phyloP scores from a whole-genome alignment of 2,888 invertebrate genomes.

The Lasiommata megera region DNA sequence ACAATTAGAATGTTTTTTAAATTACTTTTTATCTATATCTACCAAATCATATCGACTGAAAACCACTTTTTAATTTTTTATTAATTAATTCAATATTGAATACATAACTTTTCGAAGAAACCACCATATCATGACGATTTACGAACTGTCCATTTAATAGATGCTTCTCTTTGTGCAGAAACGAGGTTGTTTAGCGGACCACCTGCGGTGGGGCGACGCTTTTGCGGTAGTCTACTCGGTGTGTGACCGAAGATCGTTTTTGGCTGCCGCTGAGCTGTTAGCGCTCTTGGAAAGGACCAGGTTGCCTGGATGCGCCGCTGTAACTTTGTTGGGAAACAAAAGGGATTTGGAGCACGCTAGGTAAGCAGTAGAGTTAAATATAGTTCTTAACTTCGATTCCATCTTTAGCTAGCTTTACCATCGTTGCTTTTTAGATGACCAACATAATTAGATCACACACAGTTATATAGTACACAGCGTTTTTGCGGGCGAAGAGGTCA shows the following conservation, averaged over 20 bases:
- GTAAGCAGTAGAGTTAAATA: conserved; percentile 68
- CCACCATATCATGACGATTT: too few species aligned
- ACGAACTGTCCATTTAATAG: background rate
- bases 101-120: too few species aligned
- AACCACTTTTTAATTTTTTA: too few species aligned
- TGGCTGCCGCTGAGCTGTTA: conserved; percentile 86
- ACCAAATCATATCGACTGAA: too few species aligned
- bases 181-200: conserved; percentile 88
- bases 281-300: conserved; percentile 87
- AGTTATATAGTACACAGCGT: too few species aligned
- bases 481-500: too few species aligned
- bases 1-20: too few species aligned
- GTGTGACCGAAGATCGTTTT: conserved; percentile 87
- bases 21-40: too few species aligned
- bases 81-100: too few species aligned
- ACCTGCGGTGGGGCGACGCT: conserved; percentile 91
- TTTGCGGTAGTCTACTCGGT: conserved; percentile 92
- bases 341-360: conserved; percentile 90
- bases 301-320: conserved; percentile 88
- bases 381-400: background rate
- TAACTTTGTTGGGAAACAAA: conserved; percentile 90
- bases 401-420: background rate
- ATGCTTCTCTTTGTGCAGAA: conserved; percentile 72
- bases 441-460: too few species aligned
- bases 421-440: too few species aligned